Base-by-base conservation (phyloP, 2,113 vertebrate species). In the Rhinichthys klamathensis region DNA sequence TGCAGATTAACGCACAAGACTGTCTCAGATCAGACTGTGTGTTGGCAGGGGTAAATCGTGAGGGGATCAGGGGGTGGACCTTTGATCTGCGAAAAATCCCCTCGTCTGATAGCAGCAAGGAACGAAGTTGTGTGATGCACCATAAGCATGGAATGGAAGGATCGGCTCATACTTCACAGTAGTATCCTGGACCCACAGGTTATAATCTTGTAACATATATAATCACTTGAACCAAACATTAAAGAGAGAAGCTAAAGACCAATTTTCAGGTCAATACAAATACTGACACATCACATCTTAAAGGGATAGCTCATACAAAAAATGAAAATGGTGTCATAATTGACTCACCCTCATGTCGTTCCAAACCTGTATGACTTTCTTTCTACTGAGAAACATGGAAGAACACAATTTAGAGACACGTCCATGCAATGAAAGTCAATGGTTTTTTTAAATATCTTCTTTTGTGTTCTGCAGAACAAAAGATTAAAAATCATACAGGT, bases 81-180 rank as follows among this genome's bases (percentile, higher is more conserved):
- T 89, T 86, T 89, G 88, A 90, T 90, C 88, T 86, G n/a, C 56
- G 70, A 77, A 90, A 84, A 38, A 72, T 2, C 32, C 58, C 63
- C 56, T 85, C 12, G n/a, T 87, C 86, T 61, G 82, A 56, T 65
- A 80, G 81, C 65, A 84, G 73, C 35, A 35, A 46, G 32, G 82
- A 76, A 89, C 77, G 44, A 88, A 86, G 84, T 41, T 74, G 82
- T 88, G 56, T 82, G 77, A 44, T 18, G 4, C 56, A 61, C 35
- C 54, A 65, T 6, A 30, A 4, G n/a, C 2, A 5, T 81, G 27
- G 44, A 67, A 81, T 63, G 21, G 8, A 81, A 32, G 38, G 41
- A 30, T 32, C 18, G 21, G 56, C 38, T 41, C 12, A 25, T 25
- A 27, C 3, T 9, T 32, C 79, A 56, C 46, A 16, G n/a, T 67